Evolutionary conservation across 2,888 invertebrate genomes (phyloP), one percentile per base, ranked within the genome.

Genomic region (Phyto melanocephala): DNA sequence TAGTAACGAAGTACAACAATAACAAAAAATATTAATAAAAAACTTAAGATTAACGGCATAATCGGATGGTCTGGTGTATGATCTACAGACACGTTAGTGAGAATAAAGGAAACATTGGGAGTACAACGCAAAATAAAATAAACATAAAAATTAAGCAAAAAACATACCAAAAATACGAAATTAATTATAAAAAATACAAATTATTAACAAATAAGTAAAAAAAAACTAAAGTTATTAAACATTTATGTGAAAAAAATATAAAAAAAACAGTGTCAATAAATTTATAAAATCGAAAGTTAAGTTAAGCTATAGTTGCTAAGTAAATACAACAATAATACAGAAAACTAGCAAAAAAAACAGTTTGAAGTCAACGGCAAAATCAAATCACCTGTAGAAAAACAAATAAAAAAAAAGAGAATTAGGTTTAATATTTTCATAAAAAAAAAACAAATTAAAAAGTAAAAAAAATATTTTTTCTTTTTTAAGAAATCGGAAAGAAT

Each of bases 1-100:
- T 15, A 42, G 22, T 15, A 62, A 62, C 24, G 3, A 24, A 62
- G 8, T 33, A 56, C 56, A 28, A 13, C 5, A 62, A 28, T 62
- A 42, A 22, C 28, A 50, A 52, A 37, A 15, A 63, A 45, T 35
- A 15, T 8, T 28, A 70, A 13, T 47, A 74, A 58, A 45, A 63
- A 63, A 50, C 28, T 33, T 67, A 67, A 79, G 60, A 79, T 79
- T 72, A 79, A 74, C 79, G 72, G 52, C 67, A 79, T 67, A 72
- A 79, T 74, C 72, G 52, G 35, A 22, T 22, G 60, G 60, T 58
- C 24, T 56, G 40, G 37, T 62, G 35, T 58, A 67, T 37, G 65
- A 35, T 42, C 58, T 22, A 60, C 35, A 58, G 79, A 77, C 67
- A 68, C 56, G 72, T 72, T 72, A 76, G 35, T 45, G 63, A 58